A percentile compares a stretch with the other conserved stretches of the same genome.
Evolutionary conservation across 1,140 invertebrate genomes (phyloP).

Genomic region (Diuraphis noxia): DNA sequence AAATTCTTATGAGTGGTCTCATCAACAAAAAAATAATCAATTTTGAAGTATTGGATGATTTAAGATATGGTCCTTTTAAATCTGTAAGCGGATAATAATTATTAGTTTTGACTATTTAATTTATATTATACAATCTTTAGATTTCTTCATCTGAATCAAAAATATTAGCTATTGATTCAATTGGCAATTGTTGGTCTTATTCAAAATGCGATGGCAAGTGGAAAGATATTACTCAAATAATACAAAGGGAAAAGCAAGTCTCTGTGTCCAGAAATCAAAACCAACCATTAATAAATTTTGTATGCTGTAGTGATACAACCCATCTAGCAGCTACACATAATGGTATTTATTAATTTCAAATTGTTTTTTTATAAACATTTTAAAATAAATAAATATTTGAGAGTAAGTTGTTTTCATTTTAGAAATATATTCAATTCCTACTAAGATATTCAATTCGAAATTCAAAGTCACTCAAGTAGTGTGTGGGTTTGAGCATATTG

Average conservation of each 20-base stretch:
- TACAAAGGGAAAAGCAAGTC: not conserved
- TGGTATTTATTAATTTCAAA: constrained; percentile 37
- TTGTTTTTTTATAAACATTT: not conserved
- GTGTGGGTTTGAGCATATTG: constrained; percentile 78
- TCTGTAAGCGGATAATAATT: constrained; percentile 17
- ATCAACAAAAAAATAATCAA: not conserved
- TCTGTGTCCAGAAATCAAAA: not conserved
- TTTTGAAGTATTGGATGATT: constrained; percentile 12
- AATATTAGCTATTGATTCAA: constrained; percentile 20
- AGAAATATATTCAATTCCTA: constrained; percentile 51
- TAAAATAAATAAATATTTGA: too few species aligned
- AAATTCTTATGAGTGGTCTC: constrained; percentile 17
- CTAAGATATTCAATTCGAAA: constrained; percentile 40
- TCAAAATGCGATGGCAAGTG: constrained; percentile 9
- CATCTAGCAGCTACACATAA: constrained; percentile 42
- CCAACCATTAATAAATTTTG: not conserved
- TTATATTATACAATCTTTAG: not conserved
- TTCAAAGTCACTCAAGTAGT: constrained; percentile 64
- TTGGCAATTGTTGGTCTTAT: constrained; percentile 47
- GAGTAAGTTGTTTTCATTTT: not conserved
- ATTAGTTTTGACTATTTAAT: not conserved
- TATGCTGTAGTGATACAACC: constrained; percentile 48
- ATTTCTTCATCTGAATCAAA: constrained; percentile 41
- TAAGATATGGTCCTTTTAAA: constrained; percentile 31
- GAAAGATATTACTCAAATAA: constrained; percentile 42